These are phyloP conservation scores for Standfussiana lucernea DNA, from an alignment of 2,888 invertebrate species.

Conservation along the genomic window DNA sequence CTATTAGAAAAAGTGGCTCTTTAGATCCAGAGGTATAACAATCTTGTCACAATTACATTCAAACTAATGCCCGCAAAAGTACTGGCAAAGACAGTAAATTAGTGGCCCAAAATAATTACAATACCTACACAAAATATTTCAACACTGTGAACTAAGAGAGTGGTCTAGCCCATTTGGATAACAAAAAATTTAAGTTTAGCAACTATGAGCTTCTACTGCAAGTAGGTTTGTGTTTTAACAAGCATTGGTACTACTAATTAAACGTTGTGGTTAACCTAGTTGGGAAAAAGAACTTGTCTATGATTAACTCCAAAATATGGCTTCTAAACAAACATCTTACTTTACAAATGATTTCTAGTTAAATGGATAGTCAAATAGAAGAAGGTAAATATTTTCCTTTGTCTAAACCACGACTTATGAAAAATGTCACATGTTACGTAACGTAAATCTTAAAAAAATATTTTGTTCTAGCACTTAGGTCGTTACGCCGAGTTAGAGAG, in stretches of 20 bases:
- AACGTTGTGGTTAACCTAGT: conserved; percentile 7
- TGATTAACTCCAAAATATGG: neutral
- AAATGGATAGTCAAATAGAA: neutral
- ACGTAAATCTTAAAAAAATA: conserved; percentile 6
- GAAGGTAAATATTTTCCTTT: conserved; percentile 25
- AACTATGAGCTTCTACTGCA: conserved; percentile 14
- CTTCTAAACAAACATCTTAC: conserved; percentile 18
- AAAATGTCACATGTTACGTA: conserved; percentile 2
- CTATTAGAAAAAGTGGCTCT: conserved; percentile 81
- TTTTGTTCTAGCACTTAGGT: conserved; percentile 82
- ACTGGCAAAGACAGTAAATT: neutral
- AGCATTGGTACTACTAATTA: neutral
- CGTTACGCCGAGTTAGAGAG: conserved; percentile 81
- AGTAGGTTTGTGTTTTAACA: conserved; percentile 28
- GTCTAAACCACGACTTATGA: neutral
- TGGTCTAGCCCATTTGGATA: conserved; percentile 1
- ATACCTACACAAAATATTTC: conserved; percentile 7
- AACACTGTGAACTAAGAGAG: conserved; percentile 18
- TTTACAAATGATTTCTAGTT: conserved; percentile 25
- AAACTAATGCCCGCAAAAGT: neutral
- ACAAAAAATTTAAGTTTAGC: conserved; percentile 40
- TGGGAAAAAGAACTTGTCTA: conserved; percentile 20
- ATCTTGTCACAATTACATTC: neutral
- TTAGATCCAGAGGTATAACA: conserved; percentile 81
- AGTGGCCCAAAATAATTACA: neutral